A percentile compares a stretch with the other conserved stretches of the same genome.
phyloP scores from a whole-genome alignment of 1,140 invertebrate species.

The Drosophila pruinosa region DNA sequence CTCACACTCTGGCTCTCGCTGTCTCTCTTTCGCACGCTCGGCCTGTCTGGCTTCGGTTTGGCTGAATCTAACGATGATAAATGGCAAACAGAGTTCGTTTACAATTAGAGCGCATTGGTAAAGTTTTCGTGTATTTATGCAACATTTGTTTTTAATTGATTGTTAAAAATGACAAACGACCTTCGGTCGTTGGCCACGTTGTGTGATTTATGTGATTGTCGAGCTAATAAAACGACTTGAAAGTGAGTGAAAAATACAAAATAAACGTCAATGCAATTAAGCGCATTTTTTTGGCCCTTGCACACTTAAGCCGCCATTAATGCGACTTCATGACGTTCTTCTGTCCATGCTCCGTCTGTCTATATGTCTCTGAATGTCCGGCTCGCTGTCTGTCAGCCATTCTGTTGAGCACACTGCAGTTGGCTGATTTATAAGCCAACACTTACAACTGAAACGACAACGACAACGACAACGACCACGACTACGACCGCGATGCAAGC shows the following conservation, averaged over 20 bases:
- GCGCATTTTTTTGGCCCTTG: slow-evolving; percentile 42
- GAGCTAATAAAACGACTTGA: slow-evolving; percentile 67
- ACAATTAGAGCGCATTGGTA: slow-evolving; percentile 32
- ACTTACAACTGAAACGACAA: slow-evolving; percentile 53
- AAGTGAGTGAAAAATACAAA: slow-evolving; percentile 57
- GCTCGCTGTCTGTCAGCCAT: slow-evolving; percentile 56
- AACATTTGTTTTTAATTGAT: slow-evolving; percentile 80
- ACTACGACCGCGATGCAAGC: slow-evolving; percentile 18
- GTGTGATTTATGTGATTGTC: slow-evolving; percentile 55
- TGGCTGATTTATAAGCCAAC: slow-evolving; percentile 76
- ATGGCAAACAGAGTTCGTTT: slow-evolving; percentile 55
- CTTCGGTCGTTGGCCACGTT: slow-evolving; percentile 3
- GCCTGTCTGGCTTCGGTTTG: not conserved
- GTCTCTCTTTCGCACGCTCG: not conserved
- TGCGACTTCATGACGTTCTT: slow-evolving; percentile 35
- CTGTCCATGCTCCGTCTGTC: not conserved
- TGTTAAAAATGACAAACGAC: slow-evolving; percentile 76
- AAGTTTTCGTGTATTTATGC: slow-evolving; percentile 76
- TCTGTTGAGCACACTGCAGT: slow-evolving; percentile 47
- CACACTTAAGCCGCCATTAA: slow-evolving; percentile 71
- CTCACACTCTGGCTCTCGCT: not conserved
- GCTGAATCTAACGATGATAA: slow-evolving; percentile 47
- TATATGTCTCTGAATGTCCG: slow-evolving; percentile 1
- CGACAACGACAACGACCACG: slow-evolving; percentile 40
- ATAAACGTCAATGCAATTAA: slow-evolving; percentile 68